Conservation (phyloP, 23 tunicate species). For the Halocynthia roretzi region DNA sequence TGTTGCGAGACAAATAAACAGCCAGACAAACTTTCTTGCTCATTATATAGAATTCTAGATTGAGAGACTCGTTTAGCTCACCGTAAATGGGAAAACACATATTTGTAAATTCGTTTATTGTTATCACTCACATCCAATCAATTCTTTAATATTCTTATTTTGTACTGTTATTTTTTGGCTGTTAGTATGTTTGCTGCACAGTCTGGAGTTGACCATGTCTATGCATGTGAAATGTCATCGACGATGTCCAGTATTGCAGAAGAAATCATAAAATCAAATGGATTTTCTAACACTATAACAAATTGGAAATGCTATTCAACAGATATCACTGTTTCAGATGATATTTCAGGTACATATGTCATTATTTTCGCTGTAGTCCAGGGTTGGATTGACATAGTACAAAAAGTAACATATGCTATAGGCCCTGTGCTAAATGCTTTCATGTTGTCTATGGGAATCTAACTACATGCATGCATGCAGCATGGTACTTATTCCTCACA, state of each 20-base stretch:
- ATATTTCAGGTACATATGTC: background rate
- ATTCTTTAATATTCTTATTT: background rate
- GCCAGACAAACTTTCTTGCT: too few species aligned
- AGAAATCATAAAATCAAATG: conserved; percentile 52
- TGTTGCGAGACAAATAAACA: too few species aligned
- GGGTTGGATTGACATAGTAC: too few species aligned
- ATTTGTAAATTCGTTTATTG: background rate
- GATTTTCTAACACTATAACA: conserved; percentile 23
- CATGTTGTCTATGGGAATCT: too few species aligned
- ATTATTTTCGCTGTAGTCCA: too few species aligned
- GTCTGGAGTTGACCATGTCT: conserved; percentile 34
- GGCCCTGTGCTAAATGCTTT: too few species aligned
- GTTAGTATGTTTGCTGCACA: conserved; percentile 47
- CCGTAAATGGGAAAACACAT: background rate
- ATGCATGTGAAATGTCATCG: conserved; percentile 74
- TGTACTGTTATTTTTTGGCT: background rate
- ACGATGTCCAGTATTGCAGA: conserved; percentile 43
- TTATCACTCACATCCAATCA: background rate
- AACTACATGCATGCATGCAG: too few species aligned
- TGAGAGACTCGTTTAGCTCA: background rate
- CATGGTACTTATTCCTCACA: too few species aligned
- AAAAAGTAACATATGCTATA: too few species aligned
- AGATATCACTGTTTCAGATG: conserved; percentile 10
- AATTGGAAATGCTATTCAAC: conserved; percentile 31
- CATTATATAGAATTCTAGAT: too few species aligned